Percentiles rank a stretch among this genome's conserved stretches.
These are phyloP conservation scores for Phalanger gymnotis DNA, from an alignment of 2,797 vertebrate genomes.

Conservation along the genomic window DNA sequence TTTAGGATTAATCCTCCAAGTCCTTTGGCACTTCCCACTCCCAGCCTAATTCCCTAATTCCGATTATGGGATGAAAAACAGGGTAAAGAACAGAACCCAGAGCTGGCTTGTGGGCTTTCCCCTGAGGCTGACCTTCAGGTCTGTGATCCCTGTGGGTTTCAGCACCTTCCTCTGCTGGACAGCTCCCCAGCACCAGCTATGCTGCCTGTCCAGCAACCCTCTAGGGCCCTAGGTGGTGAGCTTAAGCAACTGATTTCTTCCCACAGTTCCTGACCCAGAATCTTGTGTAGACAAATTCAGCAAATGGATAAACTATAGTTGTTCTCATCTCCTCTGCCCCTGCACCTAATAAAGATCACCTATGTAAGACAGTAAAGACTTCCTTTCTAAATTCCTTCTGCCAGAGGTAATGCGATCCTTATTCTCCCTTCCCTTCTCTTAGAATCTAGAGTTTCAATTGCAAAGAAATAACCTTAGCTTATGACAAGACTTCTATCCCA, in stretches of 20 bases:
- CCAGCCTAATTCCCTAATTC: not conserved
- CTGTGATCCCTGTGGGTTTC: slow-evolving; percentile 57
- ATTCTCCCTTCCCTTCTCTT: not conserved
- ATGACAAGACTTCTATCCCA: not conserved
- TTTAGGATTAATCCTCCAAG: not conserved
- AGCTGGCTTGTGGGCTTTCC: not conserved
- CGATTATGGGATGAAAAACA: not conserved
- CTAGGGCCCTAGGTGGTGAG: not conserved
- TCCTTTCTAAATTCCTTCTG: not conserved
- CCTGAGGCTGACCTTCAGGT: not conserved
- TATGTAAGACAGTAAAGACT: not conserved
- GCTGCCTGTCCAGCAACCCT: not conserved
- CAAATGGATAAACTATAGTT: not conserved
- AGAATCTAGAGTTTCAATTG: not conserved
- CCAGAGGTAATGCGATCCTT: not conserved
- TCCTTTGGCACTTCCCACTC: not conserved
- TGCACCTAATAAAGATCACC: not conserved
- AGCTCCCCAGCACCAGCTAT: slow-evolving; percentile 66
- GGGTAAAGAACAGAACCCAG: not conserved
- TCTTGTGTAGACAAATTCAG: not conserved
- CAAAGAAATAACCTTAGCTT: not conserved
- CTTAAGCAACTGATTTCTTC: not conserved
- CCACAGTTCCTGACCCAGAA: not conserved
- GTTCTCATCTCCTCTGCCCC: not conserved
- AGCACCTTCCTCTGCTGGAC: slow-evolving; percentile 78